Conservation (phyloP, 2,113 vertebrate species). For the Actinemys pallida region DNA sequence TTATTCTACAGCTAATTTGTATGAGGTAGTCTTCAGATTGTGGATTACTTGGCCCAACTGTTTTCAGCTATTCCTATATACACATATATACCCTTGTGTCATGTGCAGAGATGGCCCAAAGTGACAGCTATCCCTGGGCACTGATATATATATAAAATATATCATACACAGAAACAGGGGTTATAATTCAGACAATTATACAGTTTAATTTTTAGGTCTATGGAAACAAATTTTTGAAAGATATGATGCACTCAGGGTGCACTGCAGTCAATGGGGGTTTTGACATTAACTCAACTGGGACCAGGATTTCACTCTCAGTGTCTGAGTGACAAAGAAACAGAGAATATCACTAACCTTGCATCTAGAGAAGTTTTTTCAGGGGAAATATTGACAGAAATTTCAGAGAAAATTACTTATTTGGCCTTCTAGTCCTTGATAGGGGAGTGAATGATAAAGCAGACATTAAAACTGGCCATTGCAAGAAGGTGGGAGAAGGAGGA, state of each 20-base stretch:
- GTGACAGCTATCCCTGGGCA: neutral
- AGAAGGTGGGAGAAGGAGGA: neutral
- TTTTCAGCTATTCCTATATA: neutral
- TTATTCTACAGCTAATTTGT: neutral
- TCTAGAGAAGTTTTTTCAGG: neutral
- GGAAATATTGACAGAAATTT: neutral
- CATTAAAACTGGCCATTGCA: neutral
- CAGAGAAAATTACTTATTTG: neutral
- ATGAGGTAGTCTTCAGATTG: neutral
- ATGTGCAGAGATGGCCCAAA: accelerated
- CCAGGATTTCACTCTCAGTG: neutral
- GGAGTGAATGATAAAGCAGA: neutral
- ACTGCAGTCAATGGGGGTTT: neutral
- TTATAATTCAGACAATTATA: neutral
- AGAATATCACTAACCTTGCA: neutral
- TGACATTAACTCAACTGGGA: neutral
- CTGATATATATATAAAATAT: neutral
- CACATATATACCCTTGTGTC: too few species aligned
- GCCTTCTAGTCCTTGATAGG: neutral
- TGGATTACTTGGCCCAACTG: neutral
- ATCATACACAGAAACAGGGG: neutral
- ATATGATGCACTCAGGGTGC: neutral
- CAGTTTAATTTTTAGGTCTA: neutral
- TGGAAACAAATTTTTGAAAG: neutral
- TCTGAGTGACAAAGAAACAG: neutral